Evolutionary conservation across 1,140 invertebrate species (phyloP).

Genomic region (Pinna nobilis): DNA sequence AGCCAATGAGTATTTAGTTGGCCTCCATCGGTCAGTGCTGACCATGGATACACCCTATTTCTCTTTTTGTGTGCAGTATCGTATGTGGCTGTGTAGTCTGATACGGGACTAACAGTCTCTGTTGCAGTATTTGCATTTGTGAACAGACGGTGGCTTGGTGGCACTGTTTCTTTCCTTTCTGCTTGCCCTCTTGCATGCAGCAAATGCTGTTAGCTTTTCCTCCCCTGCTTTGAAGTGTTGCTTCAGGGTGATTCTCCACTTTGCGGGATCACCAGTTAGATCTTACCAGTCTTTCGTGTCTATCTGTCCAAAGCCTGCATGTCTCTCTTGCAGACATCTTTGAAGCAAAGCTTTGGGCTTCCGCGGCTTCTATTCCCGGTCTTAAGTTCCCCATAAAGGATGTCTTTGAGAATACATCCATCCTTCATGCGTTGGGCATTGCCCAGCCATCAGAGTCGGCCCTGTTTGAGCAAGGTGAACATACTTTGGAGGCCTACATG

Average conservation of each 20-base stretch:
- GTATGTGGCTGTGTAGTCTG: too few relatives aligned
- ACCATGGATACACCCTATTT: too few relatives aligned
- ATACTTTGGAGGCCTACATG: neutral
- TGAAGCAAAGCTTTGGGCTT: conserved; percentile 12
- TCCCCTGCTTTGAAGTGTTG: too few relatives aligned
- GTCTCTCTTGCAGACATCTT: neutral
- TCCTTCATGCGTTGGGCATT: conserved; percentile 32
- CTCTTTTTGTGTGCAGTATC: too few relatives aligned
- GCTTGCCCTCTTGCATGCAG: neutral
- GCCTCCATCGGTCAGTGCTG: too few relatives aligned
- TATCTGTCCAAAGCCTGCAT: neutral
- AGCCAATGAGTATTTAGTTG: too few relatives aligned
- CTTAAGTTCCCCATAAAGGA: conserved; percentile 29
- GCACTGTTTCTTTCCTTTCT: too few relatives aligned
- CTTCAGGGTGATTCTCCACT: too few relatives aligned
- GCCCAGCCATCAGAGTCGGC: neutral
- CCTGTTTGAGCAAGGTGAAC: neutral
- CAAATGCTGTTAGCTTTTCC: neutral
- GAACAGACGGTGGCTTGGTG: too few relatives aligned
- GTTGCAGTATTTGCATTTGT: too few relatives aligned
- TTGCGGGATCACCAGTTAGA: neutral
- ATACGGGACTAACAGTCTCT: too few relatives aligned
- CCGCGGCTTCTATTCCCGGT: conserved; percentile 16
- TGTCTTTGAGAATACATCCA: conserved; percentile 31
- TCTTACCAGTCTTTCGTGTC: neutral